Conservation (phyloP, 2,888 invertebrate species). For the Stomorhina lunata region DNA sequence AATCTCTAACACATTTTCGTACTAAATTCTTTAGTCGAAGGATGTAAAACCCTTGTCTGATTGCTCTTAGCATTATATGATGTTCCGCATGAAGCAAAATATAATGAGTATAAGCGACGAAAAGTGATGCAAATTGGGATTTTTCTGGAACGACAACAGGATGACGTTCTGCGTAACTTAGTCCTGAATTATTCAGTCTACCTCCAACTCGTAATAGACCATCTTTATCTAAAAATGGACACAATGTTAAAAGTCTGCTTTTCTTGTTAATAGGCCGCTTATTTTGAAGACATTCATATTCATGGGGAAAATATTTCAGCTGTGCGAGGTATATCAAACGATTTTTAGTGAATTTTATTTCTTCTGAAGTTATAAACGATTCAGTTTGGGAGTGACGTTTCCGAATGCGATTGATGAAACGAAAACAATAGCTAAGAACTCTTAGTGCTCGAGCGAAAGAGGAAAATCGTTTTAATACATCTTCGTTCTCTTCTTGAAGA, state of each 20-base stretch:
- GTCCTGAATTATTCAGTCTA: background rate
- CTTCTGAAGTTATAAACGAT: background rate
- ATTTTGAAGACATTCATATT: background rate
- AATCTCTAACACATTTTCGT: too few species aligned
- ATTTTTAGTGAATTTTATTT: background rate
- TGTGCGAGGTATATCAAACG: background rate
- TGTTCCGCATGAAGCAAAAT: background rate
- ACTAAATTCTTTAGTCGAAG: too few species aligned
- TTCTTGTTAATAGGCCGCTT: background rate
- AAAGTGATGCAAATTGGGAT: background rate
- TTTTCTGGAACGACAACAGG: background rate
- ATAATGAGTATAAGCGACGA: background rate
- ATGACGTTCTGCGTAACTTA: too few species aligned
- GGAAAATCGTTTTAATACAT: slow-evolving; percentile 6
- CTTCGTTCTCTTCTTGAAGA: too few species aligned
- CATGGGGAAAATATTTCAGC: background rate
- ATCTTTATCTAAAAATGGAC: background rate
- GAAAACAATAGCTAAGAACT: background rate
- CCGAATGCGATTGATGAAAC: background rate
- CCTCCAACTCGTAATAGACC: background rate
- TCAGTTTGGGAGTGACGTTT: background rate
- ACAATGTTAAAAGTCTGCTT: background rate
- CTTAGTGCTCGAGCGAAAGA: background rate
- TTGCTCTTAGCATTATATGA: background rate
- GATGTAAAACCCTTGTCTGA: background rate